Evolutionary conservation across 2,888 invertebrate genomes (phyloP), one percentile per base, ranked within the genome.

Genomic region (Hylaea fasciaria): DNA sequence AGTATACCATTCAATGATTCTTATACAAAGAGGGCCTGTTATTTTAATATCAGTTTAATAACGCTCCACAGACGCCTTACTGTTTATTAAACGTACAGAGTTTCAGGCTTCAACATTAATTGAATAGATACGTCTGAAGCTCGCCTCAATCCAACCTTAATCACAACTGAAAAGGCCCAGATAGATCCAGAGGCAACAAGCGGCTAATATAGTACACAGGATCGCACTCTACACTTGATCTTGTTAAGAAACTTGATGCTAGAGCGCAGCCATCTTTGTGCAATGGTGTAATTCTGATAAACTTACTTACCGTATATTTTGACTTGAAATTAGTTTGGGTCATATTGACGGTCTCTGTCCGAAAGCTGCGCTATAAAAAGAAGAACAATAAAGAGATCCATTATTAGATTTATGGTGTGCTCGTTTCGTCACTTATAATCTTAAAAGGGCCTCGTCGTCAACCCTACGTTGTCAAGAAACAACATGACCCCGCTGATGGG

Each of bases 41-140:
- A 2, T 22, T 22, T 22, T 22, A 22, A 22, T 22, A 3, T 22
- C 2, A 3, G 3, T 22, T 3, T 3, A 22, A 22, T 5, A 22
- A 32, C 40, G 41, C 37, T 43, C 57, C 43, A 35, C 32, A 53
- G 53, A 48, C 29, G 32, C 60, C 61, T 57, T 62, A 57, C 61
- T 62, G 61, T 62, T 49, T 49, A 52, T 56, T 52, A 48, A 56
- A 49, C 44, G 39, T 62, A 56, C 22, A 39, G 32, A 52, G 47
- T 73, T 81, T 72, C 80, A 78, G 84, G 80, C 81, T 83, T 77
- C 77, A 75, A 80, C 73, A 85, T 89, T 92, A 91, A 92, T 92
- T 92, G 89, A 89, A 91, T 91, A 87, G 89, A 89, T 90, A 89
- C 88, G 87, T 86, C 82, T 81, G 85, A 80, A 84, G 79, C 81